phyloP scores from a whole-genome alignment of 2,113 vertebrate genomes.

The Ascaphus truei region DNA sequence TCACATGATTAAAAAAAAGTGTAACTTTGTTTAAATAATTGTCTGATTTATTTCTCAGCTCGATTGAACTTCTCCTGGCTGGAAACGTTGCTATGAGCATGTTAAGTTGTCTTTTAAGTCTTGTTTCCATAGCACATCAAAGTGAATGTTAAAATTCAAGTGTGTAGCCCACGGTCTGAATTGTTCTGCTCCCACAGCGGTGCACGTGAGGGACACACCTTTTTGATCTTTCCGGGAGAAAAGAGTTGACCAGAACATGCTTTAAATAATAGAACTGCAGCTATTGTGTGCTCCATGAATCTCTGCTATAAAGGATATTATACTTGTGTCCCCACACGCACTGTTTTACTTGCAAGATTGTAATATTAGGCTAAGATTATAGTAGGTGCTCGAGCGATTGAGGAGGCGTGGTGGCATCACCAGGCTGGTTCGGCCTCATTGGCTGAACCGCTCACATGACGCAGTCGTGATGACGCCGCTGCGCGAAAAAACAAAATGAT shows the following conservation, averaged over 20 bases:
- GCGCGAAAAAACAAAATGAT: no score
- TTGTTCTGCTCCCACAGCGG: background rate
- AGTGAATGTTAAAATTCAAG: background rate
- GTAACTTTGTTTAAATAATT: background rate
- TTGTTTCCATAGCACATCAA: conserved; percentile 19
- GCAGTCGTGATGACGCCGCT: no score
- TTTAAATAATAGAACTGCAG: no score
- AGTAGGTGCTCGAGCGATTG: no score
- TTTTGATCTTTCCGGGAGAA: conserved; percentile 1
- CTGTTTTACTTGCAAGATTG: no score
- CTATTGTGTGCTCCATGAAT: no score
- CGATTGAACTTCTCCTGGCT: background rate
- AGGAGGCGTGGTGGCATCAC: no score
- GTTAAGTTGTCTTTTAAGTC: conserved; percentile 17
- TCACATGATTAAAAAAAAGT: background rate
- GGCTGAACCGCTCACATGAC: no score
- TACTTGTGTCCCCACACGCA: no score
- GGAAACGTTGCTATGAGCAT: background rate
- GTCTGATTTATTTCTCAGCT: background rate
- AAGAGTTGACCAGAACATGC: conserved; percentile 4
- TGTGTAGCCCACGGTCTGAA: conserved; percentile 2
- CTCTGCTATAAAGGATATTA: no score
- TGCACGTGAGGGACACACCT: background rate
- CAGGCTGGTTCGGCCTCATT: no score
- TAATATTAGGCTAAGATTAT: no score